A percentile compares a stretch with the other conserved stretches of the same genome.
Evolutionary conservation across 2,113 vertebrate genomes (phyloP).

Genomic region (Meriones unguiculatus): DNA sequence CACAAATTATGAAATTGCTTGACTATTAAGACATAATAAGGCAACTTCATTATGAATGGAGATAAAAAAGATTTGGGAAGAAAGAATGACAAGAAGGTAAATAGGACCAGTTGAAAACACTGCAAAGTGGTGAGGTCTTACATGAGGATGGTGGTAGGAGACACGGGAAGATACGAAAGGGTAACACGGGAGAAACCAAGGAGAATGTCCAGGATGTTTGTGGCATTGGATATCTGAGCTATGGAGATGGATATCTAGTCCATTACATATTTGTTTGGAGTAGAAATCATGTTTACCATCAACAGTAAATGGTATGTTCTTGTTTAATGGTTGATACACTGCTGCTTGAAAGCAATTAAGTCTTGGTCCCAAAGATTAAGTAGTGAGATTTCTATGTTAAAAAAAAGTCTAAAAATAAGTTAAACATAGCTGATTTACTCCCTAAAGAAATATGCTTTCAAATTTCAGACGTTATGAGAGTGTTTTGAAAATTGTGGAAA

Average conservation of each 20-base stretch:
- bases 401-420: slow-evolving; percentile 2
- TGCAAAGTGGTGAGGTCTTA: not conserved
- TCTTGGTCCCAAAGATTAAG: slow-evolving; percentile 58
- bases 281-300: slow-evolving; percentile 25
- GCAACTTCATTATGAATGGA: not conserved
- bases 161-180: not conserved
- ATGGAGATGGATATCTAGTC: not conserved
- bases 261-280: not conserved
- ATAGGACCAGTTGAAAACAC: not conserved
- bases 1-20: not conserved
- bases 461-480: slow-evolving; percentile 60
- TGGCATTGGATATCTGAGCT: not conserved
- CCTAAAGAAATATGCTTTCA: slow-evolving; percentile 32
- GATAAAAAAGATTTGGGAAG: not conserved
- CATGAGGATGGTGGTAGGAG: not conserved
- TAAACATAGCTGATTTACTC: slow-evolving; percentile 5
- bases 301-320: slow-evolving; percentile 41
- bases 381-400: slow-evolving; percentile 22
- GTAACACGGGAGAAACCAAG: too few relatives aligned
- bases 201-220: not conserved
- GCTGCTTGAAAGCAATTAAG: slow-evolving; percentile 52
- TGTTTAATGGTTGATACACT: slow-evolving; percentile 31
- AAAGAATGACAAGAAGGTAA: not conserved
- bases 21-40: slow-evolving; percentile 15
- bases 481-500: slow-evolving; percentile 78